Evolutionary conservation across 2,888 invertebrate genomes (phyloP), one percentile per base, ranked within the genome.

Genomic region (Itoplectis maculator): DNA sequence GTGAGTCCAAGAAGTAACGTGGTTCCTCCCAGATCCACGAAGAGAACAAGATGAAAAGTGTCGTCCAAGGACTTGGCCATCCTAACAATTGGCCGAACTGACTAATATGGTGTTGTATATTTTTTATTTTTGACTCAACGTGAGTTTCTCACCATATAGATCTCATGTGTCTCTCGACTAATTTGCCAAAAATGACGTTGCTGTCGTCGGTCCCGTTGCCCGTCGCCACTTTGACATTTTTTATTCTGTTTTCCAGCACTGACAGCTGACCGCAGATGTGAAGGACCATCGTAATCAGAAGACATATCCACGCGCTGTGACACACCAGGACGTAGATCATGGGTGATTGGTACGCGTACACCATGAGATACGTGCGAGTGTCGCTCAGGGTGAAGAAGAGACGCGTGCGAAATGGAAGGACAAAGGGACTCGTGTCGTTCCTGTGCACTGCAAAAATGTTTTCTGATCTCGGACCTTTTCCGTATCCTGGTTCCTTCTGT

Each of bases 1-100:
- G 83, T 84, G 29, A 88, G 79, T 6, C 86, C 88, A 49, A 88
- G 61, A 5, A 87, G 77, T n/a, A 87, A 4, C 23, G 86, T 86
- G 23, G 81, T 85, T 11, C 87, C 87, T 35, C 83, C 56, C 1
- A 88, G 84, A 61, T 88, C 88, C 35, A 82, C 61, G 15, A 88
- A 54, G 5, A 88, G 85, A 23, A 88, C 59, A 4, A 87, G 51
- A 29, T 86, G 84, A 42, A 88, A 88, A 15, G 74, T 82, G 29
- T 87, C 76, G 42, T 88, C 86, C 35, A 88, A 68, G 0, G 79
- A 81, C 63, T 81, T 85, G 0, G 86, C 86, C 85, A 87, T 85
- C 88, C 88, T 88, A 42, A 0, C n/a, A 37, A 15, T 47, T n/a
- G 45, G 13, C 13, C 13, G 9, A 45, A 45, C 9, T 9, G 9